These are phyloP conservation scores for Xenopus tropicalis DNA, from an alignment of 2,113 vertebrate species.

Conservation along the genomic window UCB_Xtro_10.0 CM004447.2:146909001-146909500, in stretches of 20 bases:
- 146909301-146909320: constrained; percentile 89
- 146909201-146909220: constrained; percentile 69
- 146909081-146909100: too few relatives aligned
- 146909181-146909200: too few relatives aligned
- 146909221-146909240: constrained; percentile 90
- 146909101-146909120: too few relatives aligned
- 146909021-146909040: too few relatives aligned
- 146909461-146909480: neutral
- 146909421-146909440: constrained; percentile 76
- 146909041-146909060: too few relatives aligned
- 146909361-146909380: constrained; percentile 91
- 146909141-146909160: too few relatives aligned
- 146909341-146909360: constrained; percentile 84
- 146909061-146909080: too few relatives aligned
- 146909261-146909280: constrained; percentile 86
- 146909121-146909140: too few relatives aligned
- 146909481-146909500: neutral
- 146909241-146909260: constrained; percentile 76
- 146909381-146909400: constrained; percentile 86
- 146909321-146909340: constrained; percentile 75
- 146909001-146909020: too few relatives aligned
- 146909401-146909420: constrained; percentile 70
- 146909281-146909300: constrained; percentile 75
- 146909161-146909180: too few relatives aligned
- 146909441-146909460: constrained; percentile 51